Percentiles rank a stretch among this genome's conserved stretches.
phyloP scores from a whole-genome alignment of 2,888 invertebrate genomes.

The Drosophila anomalata region DNA sequence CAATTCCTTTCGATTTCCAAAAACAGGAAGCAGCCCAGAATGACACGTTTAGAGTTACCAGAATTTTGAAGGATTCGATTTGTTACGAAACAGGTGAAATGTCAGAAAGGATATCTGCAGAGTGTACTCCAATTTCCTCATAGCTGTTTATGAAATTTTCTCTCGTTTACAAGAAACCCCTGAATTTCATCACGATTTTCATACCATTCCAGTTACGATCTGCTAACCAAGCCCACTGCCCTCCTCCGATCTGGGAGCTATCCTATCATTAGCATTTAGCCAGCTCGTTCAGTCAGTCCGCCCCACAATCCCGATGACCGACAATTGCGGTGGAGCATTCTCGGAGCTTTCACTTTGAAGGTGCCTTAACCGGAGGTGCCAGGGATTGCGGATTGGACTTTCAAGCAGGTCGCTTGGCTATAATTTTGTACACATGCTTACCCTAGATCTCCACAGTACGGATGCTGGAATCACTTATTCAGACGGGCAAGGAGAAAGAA shows the following conservation, averaged over 20 bases:
- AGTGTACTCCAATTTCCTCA: background rate
- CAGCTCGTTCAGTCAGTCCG: constrained; percentile 32
- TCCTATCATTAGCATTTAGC: constrained; percentile 41
- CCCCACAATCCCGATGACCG: constrained; percentile 37
- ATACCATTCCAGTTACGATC: constrained; percentile 20
- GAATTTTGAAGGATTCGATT: constrained; percentile 10
- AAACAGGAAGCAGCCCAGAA: constrained; percentile 28
- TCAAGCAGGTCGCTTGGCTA: constrained; percentile 17
- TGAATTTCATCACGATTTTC: constrained; percentile 17
- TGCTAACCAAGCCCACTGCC: constrained; percentile 19
- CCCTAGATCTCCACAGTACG: constrained; percentile 1
- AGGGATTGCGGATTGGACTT: constrained; percentile 19
- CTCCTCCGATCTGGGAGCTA: constrained; percentile 10
- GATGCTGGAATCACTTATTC: constrained; percentile 29
- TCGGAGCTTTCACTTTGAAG: constrained; percentile 27
- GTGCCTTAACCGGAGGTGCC: constrained; percentile 1
- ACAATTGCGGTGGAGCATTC: constrained; percentile 35
- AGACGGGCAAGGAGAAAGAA: constrained; percentile 8
- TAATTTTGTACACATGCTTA: constrained; percentile 19
- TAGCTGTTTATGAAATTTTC: background rate
- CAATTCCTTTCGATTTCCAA: constrained; percentile 6
- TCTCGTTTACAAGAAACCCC: background rate
- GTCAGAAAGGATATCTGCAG: no score
- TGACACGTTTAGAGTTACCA: constrained; percentile 29
- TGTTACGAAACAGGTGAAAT: no score